Evolutionary conservation across 2,797 vertebrate genomes (phyloP), one percentile per base, ranked within the genome.

Genomic region (Lacerta agilis): DNA sequence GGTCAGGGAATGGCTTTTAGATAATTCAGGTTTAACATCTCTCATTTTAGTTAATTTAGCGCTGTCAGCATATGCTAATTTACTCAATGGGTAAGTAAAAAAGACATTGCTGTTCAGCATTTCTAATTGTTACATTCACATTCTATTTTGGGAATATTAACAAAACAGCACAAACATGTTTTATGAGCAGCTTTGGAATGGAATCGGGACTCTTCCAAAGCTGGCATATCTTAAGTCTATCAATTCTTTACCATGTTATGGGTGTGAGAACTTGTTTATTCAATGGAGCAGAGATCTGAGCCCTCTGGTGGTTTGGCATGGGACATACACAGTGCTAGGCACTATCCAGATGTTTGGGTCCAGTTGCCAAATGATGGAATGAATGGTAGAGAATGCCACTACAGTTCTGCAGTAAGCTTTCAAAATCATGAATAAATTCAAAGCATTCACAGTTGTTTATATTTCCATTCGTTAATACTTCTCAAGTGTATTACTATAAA

Each of bases 401-500:
- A n/a, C n/a, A 33, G 13, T 6, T 86, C 79, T 69, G 72, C 61
- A 49, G 71, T 38, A 55, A 33, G 41, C 43, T 86, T 79, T 71
- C 76, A 90, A 92, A 88, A 80, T 87, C 7, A n/a, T 76, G 80
- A 87, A 87, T 89, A 88, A 77, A 55, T 91, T 61, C 81, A 91
- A 89, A 85, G 87, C 33, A 78, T 90, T 93, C 85, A 61, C 36
- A 66, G 25, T 66, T 84, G 55, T 20, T 82, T 41, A 58, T 89
- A 13, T 93, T 92, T 90, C 86, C 92, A 76, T 90, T 91, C 88
- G 88, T 73, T 58, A 86, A 83, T 79, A n/a, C 13, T 87, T 78
- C 89, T 91, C 88, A 90, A 92, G 86, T 15, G 85, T 27, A 13
- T 89, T 83, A 41, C 85, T 86, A 78, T 88, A 87, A 94, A 92